Evolutionary conservation across 1,140 invertebrate genomes (phyloP).

Genomic region (Notospermus geniculatus): DNA sequence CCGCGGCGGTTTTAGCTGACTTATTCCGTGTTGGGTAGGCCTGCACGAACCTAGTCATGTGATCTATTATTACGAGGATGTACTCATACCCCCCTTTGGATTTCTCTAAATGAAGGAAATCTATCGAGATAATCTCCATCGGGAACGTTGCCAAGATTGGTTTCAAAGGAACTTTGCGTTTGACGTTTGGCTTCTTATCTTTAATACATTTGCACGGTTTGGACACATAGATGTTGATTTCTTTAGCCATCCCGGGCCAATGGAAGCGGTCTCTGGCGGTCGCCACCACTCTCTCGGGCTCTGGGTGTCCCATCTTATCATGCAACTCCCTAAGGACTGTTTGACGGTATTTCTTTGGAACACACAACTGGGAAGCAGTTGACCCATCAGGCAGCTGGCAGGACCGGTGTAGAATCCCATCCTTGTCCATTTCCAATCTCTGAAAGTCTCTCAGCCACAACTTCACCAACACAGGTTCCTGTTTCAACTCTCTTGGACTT

Average conservation of each 20-base stretch:
- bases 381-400: not conserved
- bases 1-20: slow-evolving; percentile 22
- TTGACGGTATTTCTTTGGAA: slow-evolving; percentile 12
- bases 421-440: not conserved
- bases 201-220: slow-evolving; percentile 21
- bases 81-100: slow-evolving; percentile 23
- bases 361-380: slow-evolving; percentile 12
- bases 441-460: slow-evolving; percentile 9
- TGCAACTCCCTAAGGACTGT: slow-evolving; percentile 15
- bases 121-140: slow-evolving; percentile 21
- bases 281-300: slow-evolving; percentile 10
- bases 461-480: no score
- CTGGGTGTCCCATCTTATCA: not conserved
- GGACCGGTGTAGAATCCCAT: slow-evolving; percentile 9
- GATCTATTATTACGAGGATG: slow-evolving; percentile 22
- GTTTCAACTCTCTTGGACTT: no score
- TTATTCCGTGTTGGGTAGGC: slow-evolving; percentile 26
- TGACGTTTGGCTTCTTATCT: not conserved
- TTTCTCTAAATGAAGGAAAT: slow-evolving; percentile 25
- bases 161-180: slow-evolving; percentile 14
- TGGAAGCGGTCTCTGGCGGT: slow-evolving; percentile 17
- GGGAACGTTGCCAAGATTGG: slow-evolving; percentile 17
- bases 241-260: slow-evolving; percentile 22
- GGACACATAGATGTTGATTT: slow-evolving; percentile 16
- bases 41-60: slow-evolving; percentile 22